These are phyloP conservation scores for Pogonomyrmex barbatus DNA, from an alignment of 1,140 invertebrate species.

Conservation along the genomic window DNA sequence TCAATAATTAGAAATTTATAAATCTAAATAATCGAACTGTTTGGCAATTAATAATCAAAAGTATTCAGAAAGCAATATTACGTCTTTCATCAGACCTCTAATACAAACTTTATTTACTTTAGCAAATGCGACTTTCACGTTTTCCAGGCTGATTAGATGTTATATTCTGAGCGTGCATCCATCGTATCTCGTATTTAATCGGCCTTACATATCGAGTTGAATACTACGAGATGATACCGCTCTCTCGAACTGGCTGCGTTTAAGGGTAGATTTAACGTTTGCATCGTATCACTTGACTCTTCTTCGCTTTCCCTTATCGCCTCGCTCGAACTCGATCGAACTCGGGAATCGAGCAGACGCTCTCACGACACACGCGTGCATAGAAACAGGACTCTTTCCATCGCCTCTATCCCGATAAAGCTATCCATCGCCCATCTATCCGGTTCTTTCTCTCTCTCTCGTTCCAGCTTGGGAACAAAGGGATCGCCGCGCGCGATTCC, in stretches of 20 bases:
- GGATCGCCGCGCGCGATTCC: slow-evolving; percentile 64
- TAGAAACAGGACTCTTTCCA: background rate
- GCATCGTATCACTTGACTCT: slow-evolving; percentile 22
- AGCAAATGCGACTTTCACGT: slow-evolving; percentile 48
- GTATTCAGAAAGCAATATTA: background rate
- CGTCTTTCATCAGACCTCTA: slow-evolving; percentile 1
- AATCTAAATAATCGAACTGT: background rate
- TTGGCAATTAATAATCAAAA: background rate
- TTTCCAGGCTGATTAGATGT: slow-evolving; percentile 52
- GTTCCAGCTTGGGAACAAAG: slow-evolving; percentile 3
- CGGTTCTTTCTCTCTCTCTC: slow-evolving; percentile 52
- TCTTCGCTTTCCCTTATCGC: slow-evolving; percentile 19
- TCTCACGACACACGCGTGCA: background rate
- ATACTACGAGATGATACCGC: slow-evolving; percentile 24
- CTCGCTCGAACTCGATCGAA: background rate
- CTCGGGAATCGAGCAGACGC: slow-evolving; percentile 22
- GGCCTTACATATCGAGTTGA: background rate
- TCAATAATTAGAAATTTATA: background rate
- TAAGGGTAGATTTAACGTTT: slow-evolving; percentile 12
- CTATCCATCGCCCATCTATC: slow-evolving; percentile 25
- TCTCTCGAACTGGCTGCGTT: background rate
- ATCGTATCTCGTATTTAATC: slow-evolving; percentile 61
- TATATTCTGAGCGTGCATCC: slow-evolving; percentile 59
- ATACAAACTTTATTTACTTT: slow-evolving; percentile 11
- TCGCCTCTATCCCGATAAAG: background rate